phyloP scores from a whole-genome alignment of 2,888 invertebrate genomes.

The Pollenia griseotomentosa region DNA sequence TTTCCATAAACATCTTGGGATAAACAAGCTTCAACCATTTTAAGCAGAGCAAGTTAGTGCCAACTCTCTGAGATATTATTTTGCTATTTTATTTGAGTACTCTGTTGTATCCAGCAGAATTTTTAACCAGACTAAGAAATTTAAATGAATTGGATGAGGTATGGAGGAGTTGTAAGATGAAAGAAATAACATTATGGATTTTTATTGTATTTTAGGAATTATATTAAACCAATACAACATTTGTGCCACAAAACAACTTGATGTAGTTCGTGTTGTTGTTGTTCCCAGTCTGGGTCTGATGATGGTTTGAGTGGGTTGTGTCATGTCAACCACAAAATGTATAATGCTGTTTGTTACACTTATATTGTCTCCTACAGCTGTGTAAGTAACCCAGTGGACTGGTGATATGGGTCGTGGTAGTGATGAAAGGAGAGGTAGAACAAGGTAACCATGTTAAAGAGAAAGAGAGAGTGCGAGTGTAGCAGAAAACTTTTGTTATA shows the following conservation, averaged over 20 bases:
- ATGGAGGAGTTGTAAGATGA: conserved; percentile 8
- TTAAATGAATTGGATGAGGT: background rate
- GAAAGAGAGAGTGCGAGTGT: conserved; percentile 43
- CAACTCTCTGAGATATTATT: conserved; percentile 36
- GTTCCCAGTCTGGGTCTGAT: background rate
- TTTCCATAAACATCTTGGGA: background rate
- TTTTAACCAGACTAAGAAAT: background rate
- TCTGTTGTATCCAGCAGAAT: conserved; percentile 4
- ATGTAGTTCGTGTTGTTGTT: conserved; percentile 1
- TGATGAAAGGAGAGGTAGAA: conserved; percentile 1
- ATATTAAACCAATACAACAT: conserved; percentile 59
- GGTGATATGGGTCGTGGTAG: background rate
- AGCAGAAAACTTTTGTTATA: conserved; percentile 51
- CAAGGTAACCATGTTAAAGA: background rate
- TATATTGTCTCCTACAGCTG: conserved; percentile 13
- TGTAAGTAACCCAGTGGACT: background rate
- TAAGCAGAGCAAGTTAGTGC: background rate
- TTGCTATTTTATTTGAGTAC: background rate
- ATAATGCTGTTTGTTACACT: conserved; percentile 43
- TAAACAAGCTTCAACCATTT: conserved; percentile 16
- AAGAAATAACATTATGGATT: conserved; percentile 46
- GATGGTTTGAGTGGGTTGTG: conserved; percentile 66
- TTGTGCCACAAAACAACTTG: conserved; percentile 42
- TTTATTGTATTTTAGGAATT: conserved; percentile 50
- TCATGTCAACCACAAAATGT: conserved; percentile 63